These are phyloP conservation scores for Acanthisitta chloris DNA, from an alignment of 2,113 vertebrate species.

Conservation along the genomic window DNA sequence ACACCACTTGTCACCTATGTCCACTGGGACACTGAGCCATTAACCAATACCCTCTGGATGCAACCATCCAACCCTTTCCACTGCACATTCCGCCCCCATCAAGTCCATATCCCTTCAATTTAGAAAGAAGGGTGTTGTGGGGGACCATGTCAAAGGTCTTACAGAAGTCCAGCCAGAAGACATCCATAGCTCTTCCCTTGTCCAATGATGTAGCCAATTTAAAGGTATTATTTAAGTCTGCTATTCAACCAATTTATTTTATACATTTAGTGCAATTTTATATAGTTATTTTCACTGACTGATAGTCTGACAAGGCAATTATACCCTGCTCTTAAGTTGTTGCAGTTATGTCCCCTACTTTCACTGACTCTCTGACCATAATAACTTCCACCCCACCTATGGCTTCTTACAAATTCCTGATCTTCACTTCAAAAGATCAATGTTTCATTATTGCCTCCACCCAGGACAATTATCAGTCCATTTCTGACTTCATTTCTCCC, in stretches of 20 bases:
- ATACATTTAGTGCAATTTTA: background rate
- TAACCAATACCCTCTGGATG: background rate
- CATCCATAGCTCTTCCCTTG: background rate
- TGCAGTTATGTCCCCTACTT: background rate
- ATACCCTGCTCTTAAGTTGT: background rate
- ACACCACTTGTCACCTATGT: background rate
- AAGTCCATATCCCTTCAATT: background rate
- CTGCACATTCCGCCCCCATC: background rate
- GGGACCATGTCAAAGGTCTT: background rate
- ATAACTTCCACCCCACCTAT: background rate
- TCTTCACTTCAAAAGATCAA: background rate
- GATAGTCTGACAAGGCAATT: background rate
- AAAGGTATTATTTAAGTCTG: background rate
- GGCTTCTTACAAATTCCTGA: background rate
- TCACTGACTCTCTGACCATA: background rate
- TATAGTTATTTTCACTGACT: background rate
- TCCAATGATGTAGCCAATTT: background rate
- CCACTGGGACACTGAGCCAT: background rate
- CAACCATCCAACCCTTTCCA: background rate
- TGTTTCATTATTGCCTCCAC: background rate
- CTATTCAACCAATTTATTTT: background rate
- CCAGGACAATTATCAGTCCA: background rate
- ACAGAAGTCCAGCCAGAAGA: background rate
- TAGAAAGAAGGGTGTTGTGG: background rate
- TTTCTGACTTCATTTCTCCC: conserved; percentile 2